These are phyloP conservation scores for Latrodectus hesperus DNA, from an alignment of 2,888 invertebrate species.

Conservation along the genomic window DNA sequence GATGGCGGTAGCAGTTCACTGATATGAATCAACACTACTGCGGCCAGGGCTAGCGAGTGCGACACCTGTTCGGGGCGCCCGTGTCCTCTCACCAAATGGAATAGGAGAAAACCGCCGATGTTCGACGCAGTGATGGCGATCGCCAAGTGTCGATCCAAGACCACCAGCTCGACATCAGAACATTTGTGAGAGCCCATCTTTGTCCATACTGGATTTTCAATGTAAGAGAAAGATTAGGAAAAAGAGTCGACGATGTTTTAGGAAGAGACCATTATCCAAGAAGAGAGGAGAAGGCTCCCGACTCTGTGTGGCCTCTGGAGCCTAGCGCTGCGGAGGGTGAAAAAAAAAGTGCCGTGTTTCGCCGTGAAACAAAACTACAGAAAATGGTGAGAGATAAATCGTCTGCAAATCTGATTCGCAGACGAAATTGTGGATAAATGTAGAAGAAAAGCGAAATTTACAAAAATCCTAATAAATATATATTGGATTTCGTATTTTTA, in stretches of 20 bases:
- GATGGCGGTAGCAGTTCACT: constrained; percentile 41
- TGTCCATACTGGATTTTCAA: constrained; percentile 14
- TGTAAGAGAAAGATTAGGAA: too few relatives aligned
- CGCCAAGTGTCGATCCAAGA: constrained; percentile 18
- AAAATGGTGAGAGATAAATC: constrained; percentile 13
- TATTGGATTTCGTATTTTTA: constrained; percentile 32
- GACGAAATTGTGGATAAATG: constrained; percentile 45
- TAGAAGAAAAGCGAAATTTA: not conserved
- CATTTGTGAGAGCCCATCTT: constrained; percentile 3
- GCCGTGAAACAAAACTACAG: constrained; percentile 18
- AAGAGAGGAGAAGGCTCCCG: not conserved
- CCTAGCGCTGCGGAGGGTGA: constrained; percentile 14
- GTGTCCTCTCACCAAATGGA: constrained; percentile 52
- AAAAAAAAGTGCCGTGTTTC: constrained; percentile 44
- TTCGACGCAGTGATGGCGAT: constrained; percentile 63
- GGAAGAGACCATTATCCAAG: not conserved
- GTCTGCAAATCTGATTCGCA: constrained; percentile 49
- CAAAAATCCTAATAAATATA: not conserved
- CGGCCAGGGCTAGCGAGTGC: constrained; percentile 61
- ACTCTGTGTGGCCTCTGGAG: constrained; percentile 10
- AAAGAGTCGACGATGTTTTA: too few relatives aligned
- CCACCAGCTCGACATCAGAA: constrained; percentile 19
- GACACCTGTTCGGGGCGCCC: constrained; percentile 64
- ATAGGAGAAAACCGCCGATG: constrained; percentile 38
- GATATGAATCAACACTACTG: constrained; percentile 17